Evolutionary conservation across 1,140 invertebrate genomes (phyloP).

Genomic region (Papilio polytes): DNA sequence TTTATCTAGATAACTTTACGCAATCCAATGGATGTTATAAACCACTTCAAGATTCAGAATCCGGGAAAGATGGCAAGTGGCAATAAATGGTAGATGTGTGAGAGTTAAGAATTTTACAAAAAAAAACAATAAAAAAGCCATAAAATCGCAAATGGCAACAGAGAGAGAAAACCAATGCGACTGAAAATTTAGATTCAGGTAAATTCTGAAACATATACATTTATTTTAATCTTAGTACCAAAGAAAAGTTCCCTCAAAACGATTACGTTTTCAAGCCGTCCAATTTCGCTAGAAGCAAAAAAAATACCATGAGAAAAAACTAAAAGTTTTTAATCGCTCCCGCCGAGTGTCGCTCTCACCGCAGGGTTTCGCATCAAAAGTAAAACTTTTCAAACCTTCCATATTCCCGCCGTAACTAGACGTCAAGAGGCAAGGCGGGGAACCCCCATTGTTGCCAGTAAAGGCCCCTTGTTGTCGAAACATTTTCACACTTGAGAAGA

Average conservation of each 20-base stretch:
- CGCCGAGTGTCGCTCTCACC: constrained; percentile 16
- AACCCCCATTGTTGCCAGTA: constrained; percentile 61
- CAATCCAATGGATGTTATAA: neutral
- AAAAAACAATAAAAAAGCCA: neutral
- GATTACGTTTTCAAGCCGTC: constrained; percentile 5
- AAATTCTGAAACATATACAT: neutral
- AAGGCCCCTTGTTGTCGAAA: constrained; percentile 56
- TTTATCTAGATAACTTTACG: neutral
- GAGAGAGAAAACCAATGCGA: neutral
- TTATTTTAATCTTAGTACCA: neutral
- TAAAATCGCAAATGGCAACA: neutral
- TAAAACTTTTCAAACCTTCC: constrained; percentile 32
- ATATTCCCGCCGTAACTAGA: constrained; percentile 54
- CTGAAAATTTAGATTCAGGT: neutral
- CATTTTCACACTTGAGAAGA: constrained; percentile 56
- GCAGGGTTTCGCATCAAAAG: constrained; percentile 28
- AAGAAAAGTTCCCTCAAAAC: constrained; percentile 2
- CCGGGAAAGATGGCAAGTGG: neutral
- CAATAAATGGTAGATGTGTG: neutral
- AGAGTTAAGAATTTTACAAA: neutral
- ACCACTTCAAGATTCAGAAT: neutral
- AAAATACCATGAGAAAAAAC: constrained; percentile 10
- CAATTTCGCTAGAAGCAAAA: constrained; percentile 6
- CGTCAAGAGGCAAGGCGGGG: constrained; percentile 67
- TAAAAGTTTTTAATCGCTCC: constrained; percentile 25